A percentile compares a stretch with the other conserved stretches of the same genome.
phyloP scores from a whole-genome alignment of 2,113 vertebrate genomes.

The Anoura caudifer region DNA sequence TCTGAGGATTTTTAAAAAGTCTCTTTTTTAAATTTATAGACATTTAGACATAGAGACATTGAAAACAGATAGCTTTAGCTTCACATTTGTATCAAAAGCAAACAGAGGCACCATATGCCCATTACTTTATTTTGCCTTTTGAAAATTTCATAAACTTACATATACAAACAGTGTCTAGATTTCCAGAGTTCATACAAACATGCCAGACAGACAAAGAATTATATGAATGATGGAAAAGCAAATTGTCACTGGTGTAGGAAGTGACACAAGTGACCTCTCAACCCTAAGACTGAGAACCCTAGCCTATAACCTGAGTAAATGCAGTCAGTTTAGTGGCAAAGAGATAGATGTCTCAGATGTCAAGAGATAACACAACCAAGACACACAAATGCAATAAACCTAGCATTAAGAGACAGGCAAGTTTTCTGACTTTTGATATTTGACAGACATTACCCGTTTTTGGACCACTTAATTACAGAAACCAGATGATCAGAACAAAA shows the following conservation, averaged over 20 bases:
- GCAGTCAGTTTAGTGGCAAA: neutral
- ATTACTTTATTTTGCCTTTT: slow-evolving; percentile 9
- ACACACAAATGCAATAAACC: neutral
- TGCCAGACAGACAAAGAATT: neutral
- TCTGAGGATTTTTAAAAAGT: neutral
- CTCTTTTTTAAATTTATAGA: neutral
- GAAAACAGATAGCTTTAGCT: neutral
- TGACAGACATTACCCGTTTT: neutral
- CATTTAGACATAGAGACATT: neutral
- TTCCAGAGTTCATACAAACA: neutral
- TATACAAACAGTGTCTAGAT: neutral
- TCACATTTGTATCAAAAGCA: neutral
- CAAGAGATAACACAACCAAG: neutral
- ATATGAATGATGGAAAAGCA: neutral
- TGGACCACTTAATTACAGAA: neutral
- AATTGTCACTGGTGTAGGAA: neutral
- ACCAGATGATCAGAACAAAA: neutral
- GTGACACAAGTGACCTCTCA: neutral
- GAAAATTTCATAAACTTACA: neutral
- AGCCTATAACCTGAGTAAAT: neutral
- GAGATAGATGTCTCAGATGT: neutral
- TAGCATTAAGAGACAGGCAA: neutral
- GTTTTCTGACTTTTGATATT: neutral
- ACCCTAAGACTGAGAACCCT: neutral
- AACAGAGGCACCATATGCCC: neutral